These are phyloP conservation scores for Tupaia chinensis DNA, from an alignment of 2,113 vertebrate genomes.

Conservation along the genomic window DNA sequence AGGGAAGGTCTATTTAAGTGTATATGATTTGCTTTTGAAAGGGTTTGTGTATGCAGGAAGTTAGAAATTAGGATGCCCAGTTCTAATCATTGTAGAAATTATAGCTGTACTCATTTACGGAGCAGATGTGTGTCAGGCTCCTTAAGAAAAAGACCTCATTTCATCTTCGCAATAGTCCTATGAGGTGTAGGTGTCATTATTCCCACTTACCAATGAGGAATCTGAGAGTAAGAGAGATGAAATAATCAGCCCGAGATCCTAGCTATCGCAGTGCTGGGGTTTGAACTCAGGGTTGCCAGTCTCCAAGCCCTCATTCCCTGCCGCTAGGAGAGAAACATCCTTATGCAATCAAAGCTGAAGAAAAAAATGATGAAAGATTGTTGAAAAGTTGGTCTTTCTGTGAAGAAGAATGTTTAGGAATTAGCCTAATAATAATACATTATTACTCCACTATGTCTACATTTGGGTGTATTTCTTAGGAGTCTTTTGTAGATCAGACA, in stretches of 20 bases:
- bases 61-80: not conserved
- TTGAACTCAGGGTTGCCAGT: not conserved
- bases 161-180: not conserved
- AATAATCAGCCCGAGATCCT: not conserved
- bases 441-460: not conserved
- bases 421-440: not conserved
- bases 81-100: not conserved
- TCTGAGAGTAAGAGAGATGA: not conserved
- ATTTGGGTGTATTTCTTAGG: not conserved
- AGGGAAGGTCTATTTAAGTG: not conserved
- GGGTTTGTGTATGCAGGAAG: not conserved
- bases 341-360: not conserved
- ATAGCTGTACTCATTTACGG: not conserved
- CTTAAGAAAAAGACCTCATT: not conserved
- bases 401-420: conserved; percentile 4
- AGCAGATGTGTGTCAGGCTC: not conserved
- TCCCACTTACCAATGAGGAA: not conserved
- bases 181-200: not conserved
- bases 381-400: not conserved
- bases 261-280: not conserved
- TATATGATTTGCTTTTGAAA: not conserved
- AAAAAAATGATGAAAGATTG: not conserved
- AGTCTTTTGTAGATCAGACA: not conserved
- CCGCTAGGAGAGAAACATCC: not conserved
- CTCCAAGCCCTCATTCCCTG: not conserved